Evolutionary conservation across 2,113 vertebrate species (phyloP), one percentile per base, ranked within the genome.

Genomic region (Ochotona curzoniae): DNA sequence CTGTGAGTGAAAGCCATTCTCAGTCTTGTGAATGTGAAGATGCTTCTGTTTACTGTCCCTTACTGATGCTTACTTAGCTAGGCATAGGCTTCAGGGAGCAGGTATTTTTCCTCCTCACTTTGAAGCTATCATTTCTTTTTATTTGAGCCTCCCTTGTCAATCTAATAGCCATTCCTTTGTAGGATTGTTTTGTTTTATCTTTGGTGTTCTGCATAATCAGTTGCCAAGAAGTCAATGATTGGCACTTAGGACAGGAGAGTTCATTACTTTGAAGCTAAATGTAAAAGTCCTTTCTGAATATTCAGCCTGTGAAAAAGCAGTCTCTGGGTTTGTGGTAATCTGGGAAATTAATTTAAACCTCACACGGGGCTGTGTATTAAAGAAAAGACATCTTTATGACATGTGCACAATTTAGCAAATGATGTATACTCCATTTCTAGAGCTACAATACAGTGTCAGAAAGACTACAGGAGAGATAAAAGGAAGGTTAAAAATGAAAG

Each of bases 181-280:
- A 82, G 61, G 80, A 82, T 44, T 89, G 71, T 66, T 93, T 86
- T 83, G 70, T 74, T 91, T 94, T 94, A 89, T 79, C 67, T 85
- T 92, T 92, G 76, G 35, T 49, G 38, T 94, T 95, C 70, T 95
- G 70, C 74, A 82, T 93, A 83, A 92, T 76, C 89, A 91, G 66
- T 95, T 96, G 66, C 81, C 60, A 83, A 74, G 93, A 95, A 92
- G 38, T 32, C 91, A 92, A 0, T 96, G 87, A 93, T 92, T 92
- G 79, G 54, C 86, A 94, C 54, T 80, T 75, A 91, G 78, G 71
- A 90, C 79, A 87, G 83, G 94, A 93, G n/a, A 93, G 79, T 92
- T 96, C 74, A 88, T 94, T 95, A 96, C 88, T 96, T 92, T 95
- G 91, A 95, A 90, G 71, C 90, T 87, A 96, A 96, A 94, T 88